phyloP scores from a whole-genome alignment of 2,113 vertebrate genomes.

The Cyprinus carpio region DNA sequence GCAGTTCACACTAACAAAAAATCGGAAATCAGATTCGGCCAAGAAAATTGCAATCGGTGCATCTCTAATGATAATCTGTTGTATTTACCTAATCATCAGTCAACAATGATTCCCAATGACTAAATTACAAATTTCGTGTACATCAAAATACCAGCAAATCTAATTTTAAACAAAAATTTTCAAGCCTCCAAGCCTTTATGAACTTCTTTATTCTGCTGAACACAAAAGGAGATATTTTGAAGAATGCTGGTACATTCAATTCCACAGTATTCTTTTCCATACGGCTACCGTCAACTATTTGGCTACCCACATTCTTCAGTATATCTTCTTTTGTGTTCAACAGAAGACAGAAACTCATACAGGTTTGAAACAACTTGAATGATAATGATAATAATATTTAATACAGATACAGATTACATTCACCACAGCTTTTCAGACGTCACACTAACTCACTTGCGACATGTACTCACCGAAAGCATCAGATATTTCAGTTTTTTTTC shows the following conservation, averaged over 20 bases:
- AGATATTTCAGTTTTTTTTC: background rate
- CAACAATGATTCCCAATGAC: background rate
- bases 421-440: background rate
- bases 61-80: too few relatives aligned
- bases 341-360: background rate
- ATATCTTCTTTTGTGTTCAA: background rate
- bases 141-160: too few relatives aligned
- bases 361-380: background rate
- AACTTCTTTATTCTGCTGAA: background rate
- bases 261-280: too few relatives aligned
- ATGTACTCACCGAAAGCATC: background rate
- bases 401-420: background rate
- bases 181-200: background rate
- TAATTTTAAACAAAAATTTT: too few relatives aligned
- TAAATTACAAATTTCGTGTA: too few relatives aligned
- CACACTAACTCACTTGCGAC: background rate
- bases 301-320: background rate
- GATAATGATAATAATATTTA: too few relatives aligned
- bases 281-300: background rate
- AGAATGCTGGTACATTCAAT: too few relatives aligned
- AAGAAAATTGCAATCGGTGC: too few relatives aligned
- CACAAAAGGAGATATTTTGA: background rate
- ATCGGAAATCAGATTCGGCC: too few relatives aligned
- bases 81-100: background rate
- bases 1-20: too few relatives aligned